A percentile compares a stretch with the other conserved stretches of the same genome.
These are phyloP conservation scores for Bombus fervidus DNA, from an alignment of 1,140 invertebrate genomes.

Conservation along the genomic window DNA sequence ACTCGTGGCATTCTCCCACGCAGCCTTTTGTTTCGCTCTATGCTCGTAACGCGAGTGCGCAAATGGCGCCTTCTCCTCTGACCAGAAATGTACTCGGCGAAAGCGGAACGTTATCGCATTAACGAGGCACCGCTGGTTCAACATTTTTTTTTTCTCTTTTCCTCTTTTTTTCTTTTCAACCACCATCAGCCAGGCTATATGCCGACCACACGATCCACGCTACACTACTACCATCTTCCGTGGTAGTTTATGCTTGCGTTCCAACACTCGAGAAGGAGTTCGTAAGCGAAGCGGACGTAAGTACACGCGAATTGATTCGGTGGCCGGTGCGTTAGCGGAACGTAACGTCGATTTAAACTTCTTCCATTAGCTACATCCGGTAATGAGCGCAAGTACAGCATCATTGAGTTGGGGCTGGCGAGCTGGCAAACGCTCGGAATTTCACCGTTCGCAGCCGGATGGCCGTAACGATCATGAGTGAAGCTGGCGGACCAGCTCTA, in stretches of 20 bases:
- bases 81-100: conserved; percentile 13
- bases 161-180: too few species aligned
- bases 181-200: not conserved
- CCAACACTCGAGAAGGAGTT: too few species aligned
- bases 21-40: conserved; percentile 19
- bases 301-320: conserved; percentile 26
- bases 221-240: not conserved
- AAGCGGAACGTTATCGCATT: conserved; percentile 28
- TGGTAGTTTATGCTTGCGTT: not conserved
- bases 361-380: conserved; percentile 35
- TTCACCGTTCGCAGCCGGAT: conserved; percentile 50
- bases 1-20: conserved; percentile 9
- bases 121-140: conserved; percentile 14
- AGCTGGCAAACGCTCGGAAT: conserved; percentile 39
- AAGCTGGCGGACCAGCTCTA: conserved; percentile 47
- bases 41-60: conserved; percentile 13
- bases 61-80: conserved; percentile 1
- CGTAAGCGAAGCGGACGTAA: too few species aligned
- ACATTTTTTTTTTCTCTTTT: not conserved
- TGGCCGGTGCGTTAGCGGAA: not conserved
- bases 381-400: conserved; percentile 31
- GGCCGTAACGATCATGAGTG: conserved; percentile 63
- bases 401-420: conserved; percentile 35
- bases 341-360: conserved; percentile 43
- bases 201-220: not conserved